Percentiles rank a stretch among this genome's conserved stretches.
These are phyloP conservation scores for Stichodactyla mertensii DNA, from an alignment of 64 coral and sea anemone genomes.

Conservation along the genomic window DNA sequence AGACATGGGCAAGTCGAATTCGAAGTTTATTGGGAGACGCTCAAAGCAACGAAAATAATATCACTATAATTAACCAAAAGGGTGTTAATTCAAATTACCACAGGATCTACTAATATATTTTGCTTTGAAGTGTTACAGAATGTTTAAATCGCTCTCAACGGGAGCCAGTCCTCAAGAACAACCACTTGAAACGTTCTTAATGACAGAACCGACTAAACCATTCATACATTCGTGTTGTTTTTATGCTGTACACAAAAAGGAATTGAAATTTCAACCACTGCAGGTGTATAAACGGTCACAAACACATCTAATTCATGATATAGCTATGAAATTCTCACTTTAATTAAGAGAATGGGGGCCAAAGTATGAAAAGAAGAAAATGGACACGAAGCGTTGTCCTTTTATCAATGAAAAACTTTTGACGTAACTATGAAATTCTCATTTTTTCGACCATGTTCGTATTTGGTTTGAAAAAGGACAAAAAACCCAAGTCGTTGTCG, in stretches of 20 bases:
- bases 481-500: too few species aligned
- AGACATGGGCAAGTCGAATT: too few species aligned
- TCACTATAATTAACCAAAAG: not conserved
- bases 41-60: not conserved
- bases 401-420: too few species aligned
- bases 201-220: not conserved
- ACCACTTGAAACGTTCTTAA: not conserved
- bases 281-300: not conserved
- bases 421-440: too few species aligned
- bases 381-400: too few species aligned
- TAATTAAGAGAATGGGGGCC: too few species aligned
- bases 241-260: not conserved
- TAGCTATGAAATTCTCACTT: not conserved
- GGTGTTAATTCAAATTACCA: not conserved
- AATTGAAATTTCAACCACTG: not conserved
- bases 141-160: slow-evolving; percentile 10
- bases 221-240: not conserved
- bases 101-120: not conserved
- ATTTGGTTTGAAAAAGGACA: too few species aligned
- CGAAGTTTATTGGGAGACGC: not conserved
- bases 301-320: not conserved
- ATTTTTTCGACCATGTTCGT: too few species aligned
- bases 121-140: not conserved
- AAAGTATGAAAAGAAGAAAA: too few species aligned
- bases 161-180: not conserved